Conservation (phyloP, 2,888 invertebrate genomes). For the Nycteola revayana region DNA sequence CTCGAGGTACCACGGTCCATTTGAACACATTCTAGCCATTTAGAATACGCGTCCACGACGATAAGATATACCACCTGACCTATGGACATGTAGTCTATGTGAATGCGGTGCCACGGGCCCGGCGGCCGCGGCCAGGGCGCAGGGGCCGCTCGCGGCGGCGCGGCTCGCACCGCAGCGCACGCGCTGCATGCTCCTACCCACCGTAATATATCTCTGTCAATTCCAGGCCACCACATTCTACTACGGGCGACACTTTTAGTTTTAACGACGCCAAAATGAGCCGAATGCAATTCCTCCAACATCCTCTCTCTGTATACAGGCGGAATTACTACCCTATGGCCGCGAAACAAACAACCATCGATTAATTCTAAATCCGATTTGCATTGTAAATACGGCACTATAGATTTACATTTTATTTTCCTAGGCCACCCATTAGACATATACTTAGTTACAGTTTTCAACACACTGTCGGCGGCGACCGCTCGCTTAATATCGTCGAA, state of each 20-base stretch:
- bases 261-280: slow-evolving; percentile 14
- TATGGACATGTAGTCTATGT: slow-evolving; percentile 22
- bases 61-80: slow-evolving; percentile 15
- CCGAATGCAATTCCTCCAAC: slow-evolving; percentile 13
- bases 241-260: slow-evolving; percentile 9
- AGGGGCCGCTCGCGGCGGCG: slow-evolving; percentile 6
- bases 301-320: slow-evolving; percentile 3
- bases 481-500: background rate
- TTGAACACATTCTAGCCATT: slow-evolving; percentile 23
- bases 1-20: slow-evolving; percentile 16
- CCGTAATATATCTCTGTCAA: slow-evolving; percentile 17
- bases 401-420: slow-evolving; percentile 1
- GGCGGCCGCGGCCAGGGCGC: slow-evolving; percentile 19
- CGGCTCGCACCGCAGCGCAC: background rate
- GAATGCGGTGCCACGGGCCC: slow-evolving; percentile 17
- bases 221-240: slow-evolving; percentile 19
- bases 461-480: background rate
- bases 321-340: slow-evolving; percentile 5
- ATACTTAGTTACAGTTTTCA: background rate
- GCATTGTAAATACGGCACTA: slow-evolving; percentile 2
- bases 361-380: background rate
- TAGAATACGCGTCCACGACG: slow-evolving; percentile 14
- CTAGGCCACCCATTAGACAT: background rate
- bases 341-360: slow-evolving; percentile 1
- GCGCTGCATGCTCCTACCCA: background rate